phyloP scores from a whole-genome alignment of 1,140 invertebrate species.

The Manduca sexta region DNA sequence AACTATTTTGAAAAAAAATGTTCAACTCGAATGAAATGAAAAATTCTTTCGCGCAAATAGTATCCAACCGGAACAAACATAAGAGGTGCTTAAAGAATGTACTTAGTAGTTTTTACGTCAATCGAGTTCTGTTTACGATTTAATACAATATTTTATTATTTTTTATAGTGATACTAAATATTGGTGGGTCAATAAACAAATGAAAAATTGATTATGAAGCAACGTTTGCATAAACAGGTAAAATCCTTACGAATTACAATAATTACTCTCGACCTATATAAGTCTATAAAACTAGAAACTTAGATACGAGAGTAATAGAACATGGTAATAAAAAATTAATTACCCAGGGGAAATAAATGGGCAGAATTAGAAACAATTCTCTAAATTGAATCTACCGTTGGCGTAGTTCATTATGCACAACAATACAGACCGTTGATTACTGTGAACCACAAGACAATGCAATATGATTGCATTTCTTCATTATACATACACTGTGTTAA shows the following conservation, averaged over 20 bases:
- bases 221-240: no score
- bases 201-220: no score
- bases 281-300: no score
- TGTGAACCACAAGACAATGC: conserved; percentile 8
- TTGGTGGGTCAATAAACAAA: no score
- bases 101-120: neutral
- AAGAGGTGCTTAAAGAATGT: conserved; percentile 7
- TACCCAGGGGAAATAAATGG: neutral
- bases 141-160: no score
- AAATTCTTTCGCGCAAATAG: conserved; percentile 31
- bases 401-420: conserved; percentile 15
- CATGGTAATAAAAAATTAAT: no score
- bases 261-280: no score
- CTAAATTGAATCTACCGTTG: conserved; percentile 3
- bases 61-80: conserved; percentile 4
- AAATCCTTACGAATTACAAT: no score
- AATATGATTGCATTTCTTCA: conserved; percentile 8
- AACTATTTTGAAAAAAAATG: conserved; percentile 29
- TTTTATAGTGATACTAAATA: no score
- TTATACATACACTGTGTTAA: neutral
- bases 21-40: conserved; percentile 36
- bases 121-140: no score
- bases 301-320: neutral
- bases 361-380: neutral
- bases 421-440: conserved; percentile 18